Base-by-base conservation (phyloP, 2,113 vertebrate genomes). In the Canis aureus region DNA sequence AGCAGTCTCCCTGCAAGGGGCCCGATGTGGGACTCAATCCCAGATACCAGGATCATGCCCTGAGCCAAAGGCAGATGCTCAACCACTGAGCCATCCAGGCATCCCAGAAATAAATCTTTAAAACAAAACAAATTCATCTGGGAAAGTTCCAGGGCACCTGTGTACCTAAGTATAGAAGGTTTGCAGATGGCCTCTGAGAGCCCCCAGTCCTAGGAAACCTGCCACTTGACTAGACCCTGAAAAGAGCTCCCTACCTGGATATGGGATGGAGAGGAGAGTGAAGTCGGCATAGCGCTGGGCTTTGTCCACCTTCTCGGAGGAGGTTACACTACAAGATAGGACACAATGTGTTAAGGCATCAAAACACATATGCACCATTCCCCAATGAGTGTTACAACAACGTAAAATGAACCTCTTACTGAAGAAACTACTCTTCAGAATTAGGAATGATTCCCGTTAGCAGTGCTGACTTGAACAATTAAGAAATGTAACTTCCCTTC, bases 241-340 rank as follows among this genome's bases (percentile, higher is more conserved):
- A 60, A 97, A 80, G 94, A 97, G 89, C 94, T 89, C 97, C 97
- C 92, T 99, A 99, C 99, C 99, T 99, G 99, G 99, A 90, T 99
- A 99, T 94, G 99, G 99, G 99, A 99, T 99, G 98, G 99, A 99
- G 96, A 99, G 99, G 97, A 99, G 99, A 0, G 99, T 99, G 98
- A 99, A 99, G 98, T 99, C 99, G 97, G 99, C 99, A 17, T 99
- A 99, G 97, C 99, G 99, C 98, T 99, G 99, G 90, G 99, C 99
- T 98, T 99, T 99, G 99, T 99, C 99, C 98, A 99, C 99, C 97
- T 99, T 99, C 98, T 99, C 99, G 11, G 99, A 99, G 83, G 99
- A 99, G 0, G 99, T 99, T 94, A 99, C 99, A 95, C 99, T 99
- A 98, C 22, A 97, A 97, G 93, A 98, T 87, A 98, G 93, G 85